These are phyloP conservation scores for Meleagris gallopavo DNA, from an alignment of 2,113 vertebrate genomes.

Conservation along the genomic window DNA sequence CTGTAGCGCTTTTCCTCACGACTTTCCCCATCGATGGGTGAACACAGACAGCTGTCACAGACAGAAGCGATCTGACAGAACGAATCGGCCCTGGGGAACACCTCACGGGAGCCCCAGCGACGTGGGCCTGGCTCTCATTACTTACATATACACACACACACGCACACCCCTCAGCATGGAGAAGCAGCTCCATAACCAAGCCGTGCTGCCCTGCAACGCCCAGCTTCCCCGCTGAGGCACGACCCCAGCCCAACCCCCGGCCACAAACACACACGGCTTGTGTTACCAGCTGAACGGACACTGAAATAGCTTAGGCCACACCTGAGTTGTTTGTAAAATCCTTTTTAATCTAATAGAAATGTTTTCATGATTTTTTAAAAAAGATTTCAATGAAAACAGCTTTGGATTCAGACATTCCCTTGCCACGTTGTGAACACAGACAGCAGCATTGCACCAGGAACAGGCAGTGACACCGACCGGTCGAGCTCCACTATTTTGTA, in stretches of 20 bases:
- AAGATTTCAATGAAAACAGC: conserved; percentile 75
- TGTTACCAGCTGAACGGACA: conserved; percentile 49
- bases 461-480: conserved; percentile 64
- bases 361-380: conserved; percentile 74
- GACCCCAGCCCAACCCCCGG: not conserved
- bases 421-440: conserved; percentile 70
- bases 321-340: conserved; percentile 70
- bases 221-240: no score
- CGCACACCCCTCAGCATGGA: not conserved
- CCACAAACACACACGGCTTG: not conserved
- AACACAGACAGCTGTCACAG: not conserved
- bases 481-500: conserved; percentile 55
- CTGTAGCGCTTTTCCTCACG: not conserved
- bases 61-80: not conserved
- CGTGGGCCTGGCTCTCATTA: no score
- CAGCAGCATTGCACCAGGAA: conserved; percentile 73
- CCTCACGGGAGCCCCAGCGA: not conserved
- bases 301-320: conserved; percentile 71
- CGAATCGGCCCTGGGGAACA: rapidly evolving
- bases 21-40: no score
- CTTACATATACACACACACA: no score
- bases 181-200: not conserved
- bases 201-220: no score
- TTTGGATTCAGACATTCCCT: conserved; percentile 76
- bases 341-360: conserved; percentile 75